Evolutionary conservation across 1,140 invertebrate species (phyloP).

Genomic region (Formica selysi): DNA sequence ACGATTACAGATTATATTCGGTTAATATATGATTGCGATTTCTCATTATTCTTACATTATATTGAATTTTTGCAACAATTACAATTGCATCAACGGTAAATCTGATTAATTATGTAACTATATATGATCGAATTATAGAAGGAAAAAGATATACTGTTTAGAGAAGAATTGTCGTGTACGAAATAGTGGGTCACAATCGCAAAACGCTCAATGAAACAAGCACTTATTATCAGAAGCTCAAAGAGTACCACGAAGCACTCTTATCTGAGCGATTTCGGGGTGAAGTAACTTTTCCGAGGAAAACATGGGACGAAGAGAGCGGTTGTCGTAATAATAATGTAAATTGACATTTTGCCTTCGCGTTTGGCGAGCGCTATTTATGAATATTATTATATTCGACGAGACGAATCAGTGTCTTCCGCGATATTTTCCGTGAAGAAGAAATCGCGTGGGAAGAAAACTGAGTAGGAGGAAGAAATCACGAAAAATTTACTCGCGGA

Average conservation of each 20-base stretch:
- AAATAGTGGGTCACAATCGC: conserved; percentile 68
- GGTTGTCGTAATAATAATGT: conserved; percentile 2
- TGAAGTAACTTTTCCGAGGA: conserved; percentile 56
- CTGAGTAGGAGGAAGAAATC: conserved; percentile 15
- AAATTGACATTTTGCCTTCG: conserved; percentile 26
- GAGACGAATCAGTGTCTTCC: neutral
- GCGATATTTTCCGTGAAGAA: neutral
- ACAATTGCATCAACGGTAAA: neutral
- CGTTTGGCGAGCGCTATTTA: conserved; percentile 14
- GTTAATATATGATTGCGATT: neutral
- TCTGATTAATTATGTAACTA: neutral
- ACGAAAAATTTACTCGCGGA: conserved; percentile 35
- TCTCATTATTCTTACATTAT: neutral
- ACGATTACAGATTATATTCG: neutral
- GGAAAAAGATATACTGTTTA: neutral
- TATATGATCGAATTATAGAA: neutral
- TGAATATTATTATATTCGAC: conserved; percentile 5
- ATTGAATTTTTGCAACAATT: neutral
- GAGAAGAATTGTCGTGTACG: neutral
- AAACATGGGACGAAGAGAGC: neutral
- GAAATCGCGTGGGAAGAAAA: neutral
- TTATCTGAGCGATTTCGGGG: conserved; percentile 72
- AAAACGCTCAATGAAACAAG: conserved; percentile 77
- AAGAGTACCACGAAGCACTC: conserved; percentile 73
- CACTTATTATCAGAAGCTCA: conserved; percentile 73